A percentile compares a stretch with the other conserved stretches of the same genome.
These are phyloP conservation scores for Drosophila mayaguana DNA, from an alignment of 2,888 invertebrate genomes.

Conservation along the genomic window DNA sequence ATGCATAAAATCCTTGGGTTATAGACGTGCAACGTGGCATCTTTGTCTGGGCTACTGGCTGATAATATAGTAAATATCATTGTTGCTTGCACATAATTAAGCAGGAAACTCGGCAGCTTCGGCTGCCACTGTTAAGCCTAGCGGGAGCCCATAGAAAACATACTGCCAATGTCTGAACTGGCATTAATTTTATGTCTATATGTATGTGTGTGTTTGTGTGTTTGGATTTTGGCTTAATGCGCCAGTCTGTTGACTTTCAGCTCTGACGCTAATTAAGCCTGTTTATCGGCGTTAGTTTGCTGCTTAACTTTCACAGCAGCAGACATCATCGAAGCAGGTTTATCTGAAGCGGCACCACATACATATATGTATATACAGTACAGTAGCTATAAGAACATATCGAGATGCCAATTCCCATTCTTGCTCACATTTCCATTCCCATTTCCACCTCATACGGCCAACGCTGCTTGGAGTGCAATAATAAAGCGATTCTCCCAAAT, in stretches of 20 bases:
- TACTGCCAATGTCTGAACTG: constrained; percentile 42
- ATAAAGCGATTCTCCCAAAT: constrained; percentile 76
- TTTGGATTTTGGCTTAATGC: constrained; percentile 64
- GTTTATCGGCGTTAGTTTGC: constrained; percentile 76
- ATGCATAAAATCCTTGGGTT: constrained; percentile 14
- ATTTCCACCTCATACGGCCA: constrained; percentile 10
- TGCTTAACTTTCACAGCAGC: constrained; percentile 57
- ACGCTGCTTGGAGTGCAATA: constrained; percentile 67
- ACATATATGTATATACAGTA: constrained; percentile 14
- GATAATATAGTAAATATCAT: constrained; percentile 77
- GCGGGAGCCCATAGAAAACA: constrained; percentile 64
- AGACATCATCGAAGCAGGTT: constrained; percentile 36
- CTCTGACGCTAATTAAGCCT: constrained; percentile 78
- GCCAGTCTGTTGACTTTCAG: constrained; percentile 76
- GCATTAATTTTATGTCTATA: constrained; percentile 59
- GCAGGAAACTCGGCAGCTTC: constrained; percentile 43
- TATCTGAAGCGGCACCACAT: constrained; percentile 47
- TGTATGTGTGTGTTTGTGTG: constrained; percentile 22
- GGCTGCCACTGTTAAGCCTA: constrained; percentile 40
- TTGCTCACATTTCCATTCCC: constrained; percentile 11
- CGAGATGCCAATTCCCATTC: constrained; percentile 11
- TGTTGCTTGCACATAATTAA: constrained; percentile 81
- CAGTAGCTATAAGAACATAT: constrained; percentile 5
- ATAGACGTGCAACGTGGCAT: constrained; percentile 16
- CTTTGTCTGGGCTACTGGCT: constrained; percentile 40